Base-by-base conservation (phyloP, 1,140 invertebrate species). In the Drosophila sucinea region DNA sequence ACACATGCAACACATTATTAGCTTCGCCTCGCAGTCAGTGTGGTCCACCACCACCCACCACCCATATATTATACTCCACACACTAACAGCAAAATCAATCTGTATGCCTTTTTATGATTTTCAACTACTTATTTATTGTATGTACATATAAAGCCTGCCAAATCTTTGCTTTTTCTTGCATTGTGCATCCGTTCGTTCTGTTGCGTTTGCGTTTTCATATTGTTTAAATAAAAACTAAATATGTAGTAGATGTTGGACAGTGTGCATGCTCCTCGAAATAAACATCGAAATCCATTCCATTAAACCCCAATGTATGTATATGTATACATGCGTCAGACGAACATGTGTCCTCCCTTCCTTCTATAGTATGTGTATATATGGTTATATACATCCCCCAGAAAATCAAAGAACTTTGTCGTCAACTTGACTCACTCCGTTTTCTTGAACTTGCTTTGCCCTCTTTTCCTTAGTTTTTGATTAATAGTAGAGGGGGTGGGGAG, bases 401-500 rank as follows among this genome's bases (percentile, higher is more conserved):
- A 77, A 41, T 63, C 41, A 62, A 58, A 17, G 58, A 51, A 55
- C 23, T 40, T 35, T 58, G 72, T 25, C 44, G 32, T 68, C 40
- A 35, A 51, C n/a, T 74, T 29, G 32, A 63, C 29, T n/a, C 25
- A 5, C n/a, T 27, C 74, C n/a, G 27, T 33, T 64, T 51, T 58
- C 40, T 47, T 40, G 25, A 51, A 38, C 40, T 54, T 75, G 8
- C 60, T 33, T 66, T 17, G 30, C 38, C 35, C 47, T 40, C 47
- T 38, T 70, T 60, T 35, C 54, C 62, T 25, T 65, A 10, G 44
- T 76, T 54, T 74, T 77, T 86, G 35, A 38, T 38, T 38, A 38
- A 35, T 8, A 38, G 17, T 38, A 38, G 35, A 11, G 35, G 6
- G 6, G 10, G 8, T 77, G 60, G 67, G 17, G n/a, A 4, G 55